Base-by-base conservation (phyloP, 2,113 vertebrate species). In the Piaya cayana region DNA sequence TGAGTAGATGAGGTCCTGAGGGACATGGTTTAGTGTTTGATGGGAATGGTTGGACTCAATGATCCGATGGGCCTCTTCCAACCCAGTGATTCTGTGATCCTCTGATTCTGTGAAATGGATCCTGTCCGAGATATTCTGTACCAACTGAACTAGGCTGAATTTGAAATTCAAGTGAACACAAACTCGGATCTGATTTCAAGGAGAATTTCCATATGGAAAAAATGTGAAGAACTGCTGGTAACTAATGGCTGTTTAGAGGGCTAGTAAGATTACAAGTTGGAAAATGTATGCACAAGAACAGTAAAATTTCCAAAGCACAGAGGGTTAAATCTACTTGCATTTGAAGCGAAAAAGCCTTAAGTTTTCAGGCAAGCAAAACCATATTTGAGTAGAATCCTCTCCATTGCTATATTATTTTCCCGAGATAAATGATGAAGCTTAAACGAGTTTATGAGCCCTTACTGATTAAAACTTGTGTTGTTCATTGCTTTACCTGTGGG, bases 151-250 rank as follows among this genome's bases (percentile, higher is more conserved):
- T 59, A 78, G 27, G 34, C 39, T 75, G 65, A 88, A 96, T 95
- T 92, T 96, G 94, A 95, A 96, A 95, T 95, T 96, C 92, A 97
- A 96, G 92, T 83, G 90, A 88, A 81, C 47, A 25, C 42, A 70
- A 70, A 88, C 91, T 92, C 53, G 49, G 92, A 91, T 96, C 92
- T 86, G 52, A 94, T 93, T 95, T 93, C 95, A 93, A 89, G 56
- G 86, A 93, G 60, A 93, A 95, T 91, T 96, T 96, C 92, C 91
- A 27, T 23, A 59, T 21, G 86, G 94, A 95, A 97, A 93, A 88
- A 84, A 56, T 30, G 83, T 95, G 80, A 92, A 83, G 86, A 95
- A 92, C 43, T 88, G 52, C 39, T 86, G 30, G 47, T 15, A 86
- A 92, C 69, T 84, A 96, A 82, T 69, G 62, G 69, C 86, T 32